These are phyloP conservation scores for Vulpes vulpes DNA, from an alignment of 2,113 vertebrate genomes.

Conservation along the genomic window DNA sequence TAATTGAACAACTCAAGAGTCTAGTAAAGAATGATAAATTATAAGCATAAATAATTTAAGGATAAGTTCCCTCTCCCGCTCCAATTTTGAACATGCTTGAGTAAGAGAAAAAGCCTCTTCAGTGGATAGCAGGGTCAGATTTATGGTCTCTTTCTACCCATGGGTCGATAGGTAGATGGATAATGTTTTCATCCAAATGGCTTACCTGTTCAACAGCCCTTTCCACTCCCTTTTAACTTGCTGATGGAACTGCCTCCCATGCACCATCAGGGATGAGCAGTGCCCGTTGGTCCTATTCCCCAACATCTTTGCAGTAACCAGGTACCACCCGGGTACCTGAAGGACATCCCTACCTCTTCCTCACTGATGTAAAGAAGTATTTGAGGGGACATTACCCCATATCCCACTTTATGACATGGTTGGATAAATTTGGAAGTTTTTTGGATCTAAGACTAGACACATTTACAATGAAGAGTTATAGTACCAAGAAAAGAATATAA, in stretches of 20 bases:
- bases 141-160: not conserved
- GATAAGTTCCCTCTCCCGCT: not conserved
- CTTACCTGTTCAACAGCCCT: not conserved
- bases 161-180: no score
- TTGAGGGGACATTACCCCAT: not conserved
- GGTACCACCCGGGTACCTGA: accelerated
- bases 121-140: not conserved
- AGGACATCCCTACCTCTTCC: not conserved
- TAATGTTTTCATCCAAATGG: not conserved
- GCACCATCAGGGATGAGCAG: accelerated
- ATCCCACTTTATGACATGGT: not conserved
- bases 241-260: not conserved
- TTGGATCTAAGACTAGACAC: not conserved
- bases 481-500: not conserved
- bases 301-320: not conserved
- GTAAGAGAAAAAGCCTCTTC: not conserved
- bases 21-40: not conserved
- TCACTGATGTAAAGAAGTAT: not conserved
- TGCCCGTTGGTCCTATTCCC: no score
- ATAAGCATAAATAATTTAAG: not conserved
- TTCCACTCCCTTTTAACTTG: not conserved
- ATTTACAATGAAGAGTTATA: not conserved
- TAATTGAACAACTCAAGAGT: not conserved
- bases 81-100: not conserved
- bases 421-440: not conserved